Base-by-base conservation (phyloP, 2,797 vertebrate genomes). In the Moxostoma hubbsi region DNA sequence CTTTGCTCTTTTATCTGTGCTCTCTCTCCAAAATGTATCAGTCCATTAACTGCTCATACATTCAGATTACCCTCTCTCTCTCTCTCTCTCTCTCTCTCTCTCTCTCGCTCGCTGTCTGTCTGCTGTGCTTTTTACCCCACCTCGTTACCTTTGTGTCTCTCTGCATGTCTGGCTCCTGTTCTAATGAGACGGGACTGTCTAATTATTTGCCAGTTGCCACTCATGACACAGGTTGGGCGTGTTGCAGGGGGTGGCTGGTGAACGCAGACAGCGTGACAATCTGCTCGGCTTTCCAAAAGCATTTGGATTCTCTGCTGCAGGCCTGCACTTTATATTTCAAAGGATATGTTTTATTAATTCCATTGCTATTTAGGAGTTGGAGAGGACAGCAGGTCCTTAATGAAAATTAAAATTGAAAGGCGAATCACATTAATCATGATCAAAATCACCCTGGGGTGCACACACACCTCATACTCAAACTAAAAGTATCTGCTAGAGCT, bases 261-360 rank as follows among this genome's bases (percentile, higher is more conserved):
- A 54, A 79, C 59, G 36, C 59, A 70, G 7, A 46, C 43, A 49
- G 5, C 2, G 8, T 12, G 51, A 64, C 71, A 80, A 70, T 85
- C 70, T 80, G 57, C 68, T 80, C 64, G 24, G 15, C 65, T 80
- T 81, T 73, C 73, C 45, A 47, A 64, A 71, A 73, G 81, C 46
- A 74, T 51, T 75, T 69, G 54, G 68, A 62, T 66, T 51, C 72
- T 58, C 65, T 73, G 82, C 82, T 85, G 53, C 46, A 53, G 83
- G 81, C 81, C 63, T 69, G 61, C 8, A 4, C 70, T 80, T 73
- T 80, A 78, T 85, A 82, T 82, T 86, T 80, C 66, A 86, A 70
- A 78, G 67, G 77, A 79, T 77, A 86, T 87, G 85, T 86, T 88
- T 87, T 85, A 88, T 87, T 88, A 84, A 87, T 86, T 83, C 71